Conservation (phyloP, 2,888 invertebrate genomes). For the Elmis aenea region DNA sequence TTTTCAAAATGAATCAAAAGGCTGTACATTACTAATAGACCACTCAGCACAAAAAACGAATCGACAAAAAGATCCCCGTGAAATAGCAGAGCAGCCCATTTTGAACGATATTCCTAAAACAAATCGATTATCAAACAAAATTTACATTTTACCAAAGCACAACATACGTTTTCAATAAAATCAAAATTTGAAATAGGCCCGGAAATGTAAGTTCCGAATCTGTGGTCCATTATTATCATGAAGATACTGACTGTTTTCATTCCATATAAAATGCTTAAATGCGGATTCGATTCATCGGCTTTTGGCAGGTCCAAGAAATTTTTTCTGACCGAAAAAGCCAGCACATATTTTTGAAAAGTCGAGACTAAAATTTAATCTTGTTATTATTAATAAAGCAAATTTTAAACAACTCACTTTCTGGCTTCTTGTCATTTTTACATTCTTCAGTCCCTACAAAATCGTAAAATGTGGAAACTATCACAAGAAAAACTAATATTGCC, state of each 20-base stretch:
- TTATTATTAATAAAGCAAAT: neutral
- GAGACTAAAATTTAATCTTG: neutral
- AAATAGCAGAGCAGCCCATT: constrained; percentile 48
- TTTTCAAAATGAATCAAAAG: constrained; percentile 47
- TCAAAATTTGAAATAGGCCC: constrained; percentile 55
- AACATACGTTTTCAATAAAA: constrained; percentile 51
- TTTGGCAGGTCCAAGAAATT: constrained; percentile 44
- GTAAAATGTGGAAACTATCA: constrained; percentile 38
- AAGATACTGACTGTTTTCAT: constrained; percentile 54
- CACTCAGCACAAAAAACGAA: constrained; percentile 59
- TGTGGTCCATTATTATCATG: constrained; percentile 54
- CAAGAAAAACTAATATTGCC: constrained; percentile 32
- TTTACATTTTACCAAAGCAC: constrained; percentile 6
- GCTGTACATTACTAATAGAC: constrained; percentile 52
- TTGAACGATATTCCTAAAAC: constrained; percentile 43
- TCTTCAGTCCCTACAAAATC: constrained; percentile 33
- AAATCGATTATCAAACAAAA: neutral
- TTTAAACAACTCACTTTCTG: neutral
- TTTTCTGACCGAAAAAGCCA: constrained; percentile 38
- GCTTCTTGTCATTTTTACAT: constrained; percentile 16
- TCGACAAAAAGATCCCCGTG: constrained; percentile 63
- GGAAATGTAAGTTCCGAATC: constrained; percentile 51
- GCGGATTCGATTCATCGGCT: constrained; percentile 43
- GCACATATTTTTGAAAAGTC: constrained; percentile 20
- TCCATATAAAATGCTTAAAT: constrained; percentile 55